Evolutionary conservation across 2,888 invertebrate genomes (phyloP).

Genomic region (Oasisia sp.): DNA sequence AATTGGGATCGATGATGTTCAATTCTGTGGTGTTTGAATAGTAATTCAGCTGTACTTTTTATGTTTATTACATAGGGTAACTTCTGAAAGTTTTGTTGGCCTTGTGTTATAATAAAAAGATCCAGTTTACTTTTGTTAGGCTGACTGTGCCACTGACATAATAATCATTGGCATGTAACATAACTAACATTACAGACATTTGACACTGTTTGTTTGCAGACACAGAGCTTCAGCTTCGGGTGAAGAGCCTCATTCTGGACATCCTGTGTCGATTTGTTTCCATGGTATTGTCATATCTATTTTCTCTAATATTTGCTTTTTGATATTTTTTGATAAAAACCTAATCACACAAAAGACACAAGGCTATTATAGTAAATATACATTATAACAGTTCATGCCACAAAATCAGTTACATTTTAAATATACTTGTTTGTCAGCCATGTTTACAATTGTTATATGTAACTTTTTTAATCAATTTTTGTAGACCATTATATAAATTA

Average conservation of each 20-base stretch:
- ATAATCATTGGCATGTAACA: background rate
- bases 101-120: no score
- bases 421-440: no score
- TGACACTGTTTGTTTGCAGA: slow-evolving; percentile 44
- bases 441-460: no score
- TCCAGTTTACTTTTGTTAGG: background rate
- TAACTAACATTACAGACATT: background rate
- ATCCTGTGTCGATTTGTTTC: slow-evolving; percentile 59
- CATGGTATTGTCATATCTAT: slow-evolving; percentile 45
- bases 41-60: background rate
- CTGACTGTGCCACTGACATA: background rate
- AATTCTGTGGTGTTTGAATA: background rate
- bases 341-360: no score
- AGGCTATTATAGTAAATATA: background rate
- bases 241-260: slow-evolving; percentile 60
- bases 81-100: no score
- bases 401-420: background rate
- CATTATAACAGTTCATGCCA: background rate
- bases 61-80: background rate
- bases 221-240: slow-evolving; percentile 52
- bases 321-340: no score
- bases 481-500: background rate
- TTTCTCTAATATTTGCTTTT: slow-evolving; percentile 17
- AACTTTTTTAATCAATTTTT: background rate
- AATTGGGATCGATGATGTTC: no score